phyloP scores from a whole-genome alignment of 2,797 vertebrate genomes.

The Rhabdophis nuchalis region DNA sequence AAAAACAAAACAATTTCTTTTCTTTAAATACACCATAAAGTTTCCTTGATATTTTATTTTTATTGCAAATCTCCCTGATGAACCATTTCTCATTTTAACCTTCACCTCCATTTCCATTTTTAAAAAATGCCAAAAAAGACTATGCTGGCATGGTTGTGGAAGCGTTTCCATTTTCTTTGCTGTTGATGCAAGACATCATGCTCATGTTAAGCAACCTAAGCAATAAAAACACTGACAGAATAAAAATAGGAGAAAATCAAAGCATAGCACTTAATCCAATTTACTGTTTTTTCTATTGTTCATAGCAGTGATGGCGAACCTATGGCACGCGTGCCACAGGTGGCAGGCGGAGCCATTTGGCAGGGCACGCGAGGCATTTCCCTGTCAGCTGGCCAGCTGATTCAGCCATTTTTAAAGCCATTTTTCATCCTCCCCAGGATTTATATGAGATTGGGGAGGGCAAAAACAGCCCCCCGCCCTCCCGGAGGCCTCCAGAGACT shows the following conservation, averaged over 20 bases:
- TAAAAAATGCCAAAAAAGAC: neutral
- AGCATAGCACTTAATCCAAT: neutral
- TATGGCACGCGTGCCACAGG: too few relatives aligned
- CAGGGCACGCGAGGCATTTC: too few relatives aligned
- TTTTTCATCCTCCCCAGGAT: too few relatives aligned
- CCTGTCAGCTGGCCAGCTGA: too few relatives aligned
- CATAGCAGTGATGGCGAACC: too few relatives aligned
- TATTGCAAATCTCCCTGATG: neutral
- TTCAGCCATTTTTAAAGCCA: too few relatives aligned
- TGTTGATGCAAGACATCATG: slow-evolving; percentile 12
- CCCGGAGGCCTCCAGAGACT: too few relatives aligned
- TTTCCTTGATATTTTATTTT: neutral
- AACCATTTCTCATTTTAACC: slow-evolving; percentile 1
- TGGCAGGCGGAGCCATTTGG: too few relatives aligned
- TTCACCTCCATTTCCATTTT: slow-evolving; percentile 9
- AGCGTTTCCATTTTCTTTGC: neutral
- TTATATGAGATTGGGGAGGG: too few relatives aligned
- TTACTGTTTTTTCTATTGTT: slow-evolving; percentile 23
- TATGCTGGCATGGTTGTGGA: neutral
- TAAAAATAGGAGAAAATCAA: slow-evolving; percentile 21
- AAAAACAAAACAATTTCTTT: neutral
- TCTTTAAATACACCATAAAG: neutral
- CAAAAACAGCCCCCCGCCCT: too few relatives aligned
- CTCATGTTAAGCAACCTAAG: slow-evolving; percentile 6
- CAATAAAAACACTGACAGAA: slow-evolving; percentile 15